Conservation (phyloP, 2,113 vertebrate species). For the Piaya cayana region DNA sequence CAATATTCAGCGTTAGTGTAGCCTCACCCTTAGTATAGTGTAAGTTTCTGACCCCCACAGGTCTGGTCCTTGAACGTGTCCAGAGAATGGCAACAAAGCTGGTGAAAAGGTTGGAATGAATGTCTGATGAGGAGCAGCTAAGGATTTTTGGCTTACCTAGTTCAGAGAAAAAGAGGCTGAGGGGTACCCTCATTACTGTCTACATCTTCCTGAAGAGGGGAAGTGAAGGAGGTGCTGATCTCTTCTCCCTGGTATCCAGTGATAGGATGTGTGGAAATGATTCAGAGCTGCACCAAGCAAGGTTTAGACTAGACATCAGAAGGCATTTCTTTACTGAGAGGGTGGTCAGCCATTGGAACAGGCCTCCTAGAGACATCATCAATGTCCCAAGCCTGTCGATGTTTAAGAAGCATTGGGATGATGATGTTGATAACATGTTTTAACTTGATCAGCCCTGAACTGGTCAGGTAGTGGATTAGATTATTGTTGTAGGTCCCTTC, state of each 20-base stretch:
- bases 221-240: neutral
- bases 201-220: neutral
- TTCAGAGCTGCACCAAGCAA: neutral
- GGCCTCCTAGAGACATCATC: fast-evolving
- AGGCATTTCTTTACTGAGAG: neutral
- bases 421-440: neutral
- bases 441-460: neutral
- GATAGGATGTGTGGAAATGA: fast-evolving
- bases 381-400: neutral
- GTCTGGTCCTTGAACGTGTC: neutral
- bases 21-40: neutral
- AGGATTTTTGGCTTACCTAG: neutral
- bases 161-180: neutral
- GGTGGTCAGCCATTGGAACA: neutral
- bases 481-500: neutral
- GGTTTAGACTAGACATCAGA: neutral
- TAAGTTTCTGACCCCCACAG: neutral
- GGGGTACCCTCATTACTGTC: neutral
- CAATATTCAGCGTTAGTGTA: fast-evolving
- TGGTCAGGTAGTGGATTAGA: neutral
- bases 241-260: neutral
- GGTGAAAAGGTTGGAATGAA: neutral
- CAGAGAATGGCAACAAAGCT: neutral
- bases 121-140: fast-evolving
- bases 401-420: neutral